Percentiles rank a stretch among this genome's conserved stretches.
Conservation (phyloP, 1,140 invertebrate species). For the Drosophila gunungcola region DNA sequence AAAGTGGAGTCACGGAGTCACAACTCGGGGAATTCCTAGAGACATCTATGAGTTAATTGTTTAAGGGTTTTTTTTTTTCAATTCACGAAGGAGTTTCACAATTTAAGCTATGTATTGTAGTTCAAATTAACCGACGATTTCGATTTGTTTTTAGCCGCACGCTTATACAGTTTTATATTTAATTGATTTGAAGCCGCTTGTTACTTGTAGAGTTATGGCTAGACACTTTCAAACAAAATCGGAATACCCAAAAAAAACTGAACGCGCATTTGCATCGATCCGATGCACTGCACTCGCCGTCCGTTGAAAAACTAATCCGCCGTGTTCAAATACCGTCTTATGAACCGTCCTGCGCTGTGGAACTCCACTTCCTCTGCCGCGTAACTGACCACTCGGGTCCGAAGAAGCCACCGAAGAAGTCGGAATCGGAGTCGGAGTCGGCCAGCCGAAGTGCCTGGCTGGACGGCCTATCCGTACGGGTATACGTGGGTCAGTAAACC, state of each 20-base stretch:
- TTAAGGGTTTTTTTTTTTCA: constrained; percentile 8
- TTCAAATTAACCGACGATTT: not conserved
- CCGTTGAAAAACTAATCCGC: constrained; percentile 80
- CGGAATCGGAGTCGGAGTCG: constrained; percentile 20
- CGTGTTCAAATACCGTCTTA: constrained; percentile 74
- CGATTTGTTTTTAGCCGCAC: not conserved
- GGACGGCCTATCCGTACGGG: constrained; percentile 24
- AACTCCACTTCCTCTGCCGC: constrained; percentile 2
- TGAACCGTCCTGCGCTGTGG: constrained; percentile 45
- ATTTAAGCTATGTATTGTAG: not conserved
- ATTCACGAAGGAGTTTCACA: not conserved
- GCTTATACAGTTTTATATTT: not conserved
- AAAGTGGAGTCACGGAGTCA: constrained; percentile 42
- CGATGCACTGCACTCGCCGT: constrained; percentile 83
- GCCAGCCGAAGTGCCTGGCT: constrained; percentile 40
- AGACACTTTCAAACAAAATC: constrained; percentile 1
- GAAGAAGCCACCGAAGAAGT: constrained; percentile 35
- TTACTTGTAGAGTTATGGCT: constrained; percentile 19
- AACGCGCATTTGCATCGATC: constrained; percentile 81
- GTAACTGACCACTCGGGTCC: constrained; percentile 28
- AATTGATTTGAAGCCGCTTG: not conserved
- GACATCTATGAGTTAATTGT: constrained; percentile 50
- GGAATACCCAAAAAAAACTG: constrained; percentile 39
- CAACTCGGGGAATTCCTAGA: constrained; percentile 44
- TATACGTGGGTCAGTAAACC: constrained; percentile 85